phyloP scores from a whole-genome alignment of 1,140 invertebrate genomes.

The Pseudobourletiella spinata region DNA sequence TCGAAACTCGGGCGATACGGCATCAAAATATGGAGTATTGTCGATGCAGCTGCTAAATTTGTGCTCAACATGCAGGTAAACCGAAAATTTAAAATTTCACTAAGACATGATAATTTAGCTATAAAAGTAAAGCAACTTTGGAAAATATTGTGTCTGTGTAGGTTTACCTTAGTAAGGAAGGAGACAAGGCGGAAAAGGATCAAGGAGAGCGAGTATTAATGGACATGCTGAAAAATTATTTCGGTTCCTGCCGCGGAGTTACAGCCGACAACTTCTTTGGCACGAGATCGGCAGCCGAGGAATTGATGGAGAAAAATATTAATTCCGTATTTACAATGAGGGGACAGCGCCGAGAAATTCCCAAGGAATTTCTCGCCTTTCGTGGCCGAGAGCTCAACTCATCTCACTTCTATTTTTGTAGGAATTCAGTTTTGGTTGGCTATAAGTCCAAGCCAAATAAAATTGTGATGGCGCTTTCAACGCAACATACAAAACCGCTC shows the following conservation, averaged over 20 bases:
- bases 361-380: background rate
- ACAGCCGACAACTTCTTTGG: slow-evolving; percentile 5
- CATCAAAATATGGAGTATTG: slow-evolving; percentile 37
- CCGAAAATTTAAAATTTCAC: too few relatives aligned
- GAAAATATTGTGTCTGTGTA: too few relatives aligned
- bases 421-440: too few relatives aligned
- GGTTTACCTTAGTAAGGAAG: background rate
- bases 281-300: background rate
- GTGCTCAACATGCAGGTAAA: too few relatives aligned
- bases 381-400: background rate
- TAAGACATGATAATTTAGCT: too few relatives aligned
- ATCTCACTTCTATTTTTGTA: too few relatives aligned
- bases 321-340: background rate
- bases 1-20: slow-evolving; percentile 45
- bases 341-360: background rate
- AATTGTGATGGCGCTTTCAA: background rate
- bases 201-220: background rate
- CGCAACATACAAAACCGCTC: background rate
- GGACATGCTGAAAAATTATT: background rate
- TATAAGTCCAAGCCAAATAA: background rate
- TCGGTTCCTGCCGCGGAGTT: background rate
- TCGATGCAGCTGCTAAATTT: too few relatives aligned
- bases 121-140: too few relatives aligned
- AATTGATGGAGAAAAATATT: background rate
- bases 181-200: background rate